Evolutionary conservation across 2,113 vertebrate species (phyloP), one percentile per base, ranked within the genome.

Genomic region (Hypomesus transpacificus): DNA sequence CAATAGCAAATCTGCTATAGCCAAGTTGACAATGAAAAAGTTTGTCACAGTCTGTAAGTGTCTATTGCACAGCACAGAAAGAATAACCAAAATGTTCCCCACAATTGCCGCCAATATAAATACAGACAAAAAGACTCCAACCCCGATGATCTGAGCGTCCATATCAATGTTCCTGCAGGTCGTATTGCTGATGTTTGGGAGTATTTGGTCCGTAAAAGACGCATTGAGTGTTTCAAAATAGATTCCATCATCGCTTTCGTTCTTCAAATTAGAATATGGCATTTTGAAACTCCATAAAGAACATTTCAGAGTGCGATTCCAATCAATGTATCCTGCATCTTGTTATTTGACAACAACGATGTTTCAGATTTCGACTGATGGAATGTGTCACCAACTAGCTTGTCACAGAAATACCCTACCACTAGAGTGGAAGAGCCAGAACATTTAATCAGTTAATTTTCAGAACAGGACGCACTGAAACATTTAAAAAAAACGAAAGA

Each of bases 11-110:
- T 99, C 97, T 0, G 97, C 97, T 5, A 98, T 95, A 59, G 97
- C 97, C 74, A 99, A 79, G 91, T 99, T 99, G 39, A 99, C 95
- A 0, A 99, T 99, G 71, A 99, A 99, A 83, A 96, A 97, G 90
- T 99, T 99, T 60, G 97, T 99, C 76, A 98, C 96, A 0, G 97
- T 99, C 86, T 97, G 96, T 75, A 99, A 79, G 68, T 98, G 97
- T 80, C 91, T 93, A 81, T 99, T 98, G 89, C 96, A 99, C 70
- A 94, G 87, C 80, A 99, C 97, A 0, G 97, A 98, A 4, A 99
- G 93, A 78, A 99, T 98, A 34, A 99, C 97, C 46, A 99, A 81
- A 81, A 99, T 94, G 91, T 99, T 99, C 46, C 97, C 97, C n/a
- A 94, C 92, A 31, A 98, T 95, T 0, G 97, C 96, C 1, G 93